Conservation (phyloP, 2,888 invertebrate genomes). For the Eilema caniola region DNA sequence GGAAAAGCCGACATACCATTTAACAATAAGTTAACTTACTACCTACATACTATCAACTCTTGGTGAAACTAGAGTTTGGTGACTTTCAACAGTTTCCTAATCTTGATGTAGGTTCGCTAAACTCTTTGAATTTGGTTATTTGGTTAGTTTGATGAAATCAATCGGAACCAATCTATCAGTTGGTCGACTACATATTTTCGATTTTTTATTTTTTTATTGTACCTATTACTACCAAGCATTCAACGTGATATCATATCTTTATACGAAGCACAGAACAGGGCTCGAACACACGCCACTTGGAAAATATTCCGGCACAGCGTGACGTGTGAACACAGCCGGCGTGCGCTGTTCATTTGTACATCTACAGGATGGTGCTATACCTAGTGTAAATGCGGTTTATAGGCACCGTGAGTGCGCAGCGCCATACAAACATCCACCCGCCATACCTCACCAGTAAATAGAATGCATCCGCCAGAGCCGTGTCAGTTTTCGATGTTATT, state of each 20-base stretch:
- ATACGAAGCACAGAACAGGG: background rate
- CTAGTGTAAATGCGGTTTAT: no score
- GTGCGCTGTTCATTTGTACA: constrained; percentile 73
- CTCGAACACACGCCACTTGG: constrained; percentile 18
- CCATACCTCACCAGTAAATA: no score
- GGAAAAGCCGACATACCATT: no score
- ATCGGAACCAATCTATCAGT: background rate
- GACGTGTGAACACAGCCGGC: constrained; percentile 74
- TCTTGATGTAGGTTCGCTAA: no score
- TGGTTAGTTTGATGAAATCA: background rate
- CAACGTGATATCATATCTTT: constrained; percentile 3
- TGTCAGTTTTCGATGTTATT: no score
- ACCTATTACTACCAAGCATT: background rate
- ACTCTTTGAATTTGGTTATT: background rate
- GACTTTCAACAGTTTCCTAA: no score
- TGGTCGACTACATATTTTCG: background rate
- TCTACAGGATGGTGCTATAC: constrained; percentile 58
- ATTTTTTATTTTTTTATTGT: background rate
- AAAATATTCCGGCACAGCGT: constrained; percentile 44
- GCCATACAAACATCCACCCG: no score
- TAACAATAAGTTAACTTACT: no score
- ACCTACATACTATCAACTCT: no score
- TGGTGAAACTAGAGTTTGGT: no score
- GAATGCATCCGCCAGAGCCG: no score
- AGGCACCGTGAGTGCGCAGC: background rate